Percentiles rank a stretch among this genome's conserved stretches.
Conservation (phyloP, 2,888 invertebrate genomes). For the Rhaphigaster nebulosa region DNA sequence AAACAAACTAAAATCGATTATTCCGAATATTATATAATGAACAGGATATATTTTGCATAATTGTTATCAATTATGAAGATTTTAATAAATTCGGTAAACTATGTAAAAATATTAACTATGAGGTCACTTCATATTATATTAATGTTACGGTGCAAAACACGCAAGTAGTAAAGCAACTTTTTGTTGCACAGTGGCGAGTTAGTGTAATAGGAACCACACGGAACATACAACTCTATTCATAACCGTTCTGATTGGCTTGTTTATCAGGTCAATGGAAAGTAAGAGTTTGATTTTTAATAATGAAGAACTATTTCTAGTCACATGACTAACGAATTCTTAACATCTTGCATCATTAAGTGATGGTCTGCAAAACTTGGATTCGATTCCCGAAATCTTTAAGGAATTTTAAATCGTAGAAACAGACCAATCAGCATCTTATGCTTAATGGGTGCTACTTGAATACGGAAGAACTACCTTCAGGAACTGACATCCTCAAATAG, state of each 20-base stretch:
- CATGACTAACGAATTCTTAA: neutral
- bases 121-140: neutral
- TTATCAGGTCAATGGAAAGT: neutral
- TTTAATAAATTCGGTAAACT: no score
- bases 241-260: slow-evolving; percentile 7
- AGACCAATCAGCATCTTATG: neutral
- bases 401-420: neutral
- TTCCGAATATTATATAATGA: no score
- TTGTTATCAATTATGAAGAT: no score
- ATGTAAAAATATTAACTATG: no score
- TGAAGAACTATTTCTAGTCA: neutral
- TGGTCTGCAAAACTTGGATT: no score
- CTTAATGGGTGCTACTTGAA: no score
- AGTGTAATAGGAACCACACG: neutral
- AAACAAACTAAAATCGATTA: no score
- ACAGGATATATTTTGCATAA: no score
- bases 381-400: neutral
- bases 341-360: neutral
- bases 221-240: neutral
- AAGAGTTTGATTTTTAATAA: neutral
- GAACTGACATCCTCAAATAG: no score
- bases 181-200: neutral
- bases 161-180: neutral
- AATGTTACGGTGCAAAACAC: neutral
- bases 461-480: no score